Evolutionary conservation across 37 sponge, comb jelly and placozoan species (phyloP).

Genomic region (Diacarnus erythraeanus): DNA sequence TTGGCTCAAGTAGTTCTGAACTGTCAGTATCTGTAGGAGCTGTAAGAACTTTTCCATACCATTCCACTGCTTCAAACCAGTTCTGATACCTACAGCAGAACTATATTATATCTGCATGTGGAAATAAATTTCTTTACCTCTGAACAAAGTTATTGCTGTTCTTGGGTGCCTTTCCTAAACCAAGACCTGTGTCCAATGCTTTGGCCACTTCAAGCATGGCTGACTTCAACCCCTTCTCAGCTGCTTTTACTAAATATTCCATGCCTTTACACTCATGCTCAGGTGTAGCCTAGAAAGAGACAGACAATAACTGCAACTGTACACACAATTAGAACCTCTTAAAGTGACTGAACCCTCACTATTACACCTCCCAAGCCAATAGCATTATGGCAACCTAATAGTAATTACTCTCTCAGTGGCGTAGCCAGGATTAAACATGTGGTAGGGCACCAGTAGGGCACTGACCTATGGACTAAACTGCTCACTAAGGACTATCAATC

Average conservation of each 20-base stretch:
- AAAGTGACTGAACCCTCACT: conserved; percentile 1
- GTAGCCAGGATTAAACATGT: too few relatives aligned
- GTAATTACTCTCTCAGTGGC: too few relatives aligned
- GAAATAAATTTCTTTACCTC: conserved; percentile 18
- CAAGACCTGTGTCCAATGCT: conserved; percentile 51
- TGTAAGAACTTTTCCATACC: conserved; percentile 62
- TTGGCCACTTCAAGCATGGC: conserved; percentile 64
- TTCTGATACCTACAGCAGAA: too few relatives aligned
- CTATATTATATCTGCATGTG: too few relatives aligned
- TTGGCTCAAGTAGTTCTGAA: conserved; percentile 20
- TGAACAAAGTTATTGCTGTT: neutral
- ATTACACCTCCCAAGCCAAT: too few relatives aligned
- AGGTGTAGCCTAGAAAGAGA: conserved; percentile 39
- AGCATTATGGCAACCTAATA: too few relatives aligned
- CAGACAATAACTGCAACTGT: neutral
- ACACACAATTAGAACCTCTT: too few relatives aligned
- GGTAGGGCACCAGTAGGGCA: too few relatives aligned
- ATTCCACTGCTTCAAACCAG: conserved; percentile 55
- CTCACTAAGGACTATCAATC: too few relatives aligned
- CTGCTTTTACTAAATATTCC: conserved; percentile 44
- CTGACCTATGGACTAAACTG: too few relatives aligned
- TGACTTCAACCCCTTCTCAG: conserved; percentile 42
- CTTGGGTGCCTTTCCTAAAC: conserved; percentile 9
- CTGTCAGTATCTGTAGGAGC: neutral
- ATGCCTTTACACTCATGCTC: conserved; percentile 43